phyloP scores from a whole-genome alignment of 2,113 vertebrate genomes.

The Carassius gibelio region DNA sequence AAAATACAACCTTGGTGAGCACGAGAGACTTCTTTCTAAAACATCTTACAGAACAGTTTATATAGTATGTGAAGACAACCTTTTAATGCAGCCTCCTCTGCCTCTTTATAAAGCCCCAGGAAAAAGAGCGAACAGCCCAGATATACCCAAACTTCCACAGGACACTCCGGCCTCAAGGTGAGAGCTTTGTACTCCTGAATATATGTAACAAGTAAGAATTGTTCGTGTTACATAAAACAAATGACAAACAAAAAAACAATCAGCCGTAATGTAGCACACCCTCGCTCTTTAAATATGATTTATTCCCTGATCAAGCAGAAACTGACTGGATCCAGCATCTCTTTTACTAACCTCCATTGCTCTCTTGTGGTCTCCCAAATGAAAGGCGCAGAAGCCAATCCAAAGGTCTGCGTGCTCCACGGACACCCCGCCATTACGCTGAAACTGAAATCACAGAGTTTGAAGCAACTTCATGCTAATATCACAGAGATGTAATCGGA shows the following conservation, averaged over 20 bases:
- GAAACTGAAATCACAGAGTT: slow-evolving; percentile 78
- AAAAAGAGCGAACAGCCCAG: slow-evolving; percentile 92
- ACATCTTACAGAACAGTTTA: background rate
- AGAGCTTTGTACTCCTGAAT: slow-evolving; percentile 86
- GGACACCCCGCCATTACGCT: slow-evolving; percentile 84
- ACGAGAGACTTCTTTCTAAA: background rate
- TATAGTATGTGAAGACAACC: slow-evolving; percentile 69
- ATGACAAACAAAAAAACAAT: background rate
- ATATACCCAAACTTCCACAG: slow-evolving; percentile 90
- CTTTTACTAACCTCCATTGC: slow-evolving; percentile 83
- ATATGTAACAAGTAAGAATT: background rate
- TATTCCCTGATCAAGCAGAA: background rate
- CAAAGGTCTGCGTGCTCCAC: slow-evolving; percentile 85
- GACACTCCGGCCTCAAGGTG: slow-evolving; percentile 78
- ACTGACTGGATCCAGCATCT: background rate
- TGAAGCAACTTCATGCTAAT: background rate
- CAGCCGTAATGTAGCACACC: background rate
- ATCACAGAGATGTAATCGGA: background rate
- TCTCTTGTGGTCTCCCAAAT: slow-evolving; percentile 92
- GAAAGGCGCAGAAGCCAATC: slow-evolving; percentile 93
- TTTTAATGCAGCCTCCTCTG: slow-evolving; percentile 89
- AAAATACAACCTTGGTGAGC: background rate
- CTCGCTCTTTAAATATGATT: background rate
- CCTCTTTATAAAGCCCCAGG: slow-evolving; percentile 92
- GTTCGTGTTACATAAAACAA: background rate